phyloP scores from a whole-genome alignment of 2,888 invertebrate genomes.

The Chesias legatella region DNA sequence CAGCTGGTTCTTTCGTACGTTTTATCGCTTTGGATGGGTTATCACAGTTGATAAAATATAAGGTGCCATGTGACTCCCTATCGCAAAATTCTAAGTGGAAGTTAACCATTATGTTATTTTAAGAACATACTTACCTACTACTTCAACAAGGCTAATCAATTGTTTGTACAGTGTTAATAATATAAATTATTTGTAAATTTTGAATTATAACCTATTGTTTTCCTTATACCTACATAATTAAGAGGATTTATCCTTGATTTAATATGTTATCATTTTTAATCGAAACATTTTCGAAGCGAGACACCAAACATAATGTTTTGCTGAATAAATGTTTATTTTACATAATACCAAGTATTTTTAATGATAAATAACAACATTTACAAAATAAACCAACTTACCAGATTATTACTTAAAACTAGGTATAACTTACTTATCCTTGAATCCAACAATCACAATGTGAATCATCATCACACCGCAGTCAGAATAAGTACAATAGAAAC shows the following conservation, averaged over 20 bases:
- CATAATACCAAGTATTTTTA: too few species aligned
- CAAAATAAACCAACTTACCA: too few species aligned
- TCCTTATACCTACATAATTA: constrained; percentile 8
- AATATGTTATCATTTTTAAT: constrained; percentile 15
- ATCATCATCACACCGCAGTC: constrained; percentile 19
- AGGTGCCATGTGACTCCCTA: constrained; percentile 75
- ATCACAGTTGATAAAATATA: constrained; percentile 65
- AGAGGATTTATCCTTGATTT: constrained; percentile 11
- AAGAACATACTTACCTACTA: constrained; percentile 1
- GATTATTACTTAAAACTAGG: constrained; percentile 20
- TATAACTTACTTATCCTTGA: constrained; percentile 27
- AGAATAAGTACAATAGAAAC: constrained; percentile 9
- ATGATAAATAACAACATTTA: too few species aligned
- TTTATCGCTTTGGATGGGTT: constrained; percentile 73
- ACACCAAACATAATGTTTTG: constrained; percentile 37
- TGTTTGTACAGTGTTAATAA: constrained; percentile 15
- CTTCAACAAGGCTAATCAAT: constrained; percentile 1
- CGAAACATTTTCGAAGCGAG: constrained; percentile 27
- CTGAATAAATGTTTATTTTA: constrained; percentile 48
- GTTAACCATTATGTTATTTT: constrained; percentile 25
- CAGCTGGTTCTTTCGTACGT: constrained; percentile 61
- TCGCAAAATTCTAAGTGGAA: constrained; percentile 55
- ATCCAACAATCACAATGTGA: constrained; percentile 24
- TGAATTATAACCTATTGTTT: constrained; percentile 10
- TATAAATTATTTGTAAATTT: constrained; percentile 17